Evolutionary conservation across 2,888 invertebrate genomes (phyloP), one percentile per base, ranked within the genome.

Genomic region (Orthosia gothica): DNA sequence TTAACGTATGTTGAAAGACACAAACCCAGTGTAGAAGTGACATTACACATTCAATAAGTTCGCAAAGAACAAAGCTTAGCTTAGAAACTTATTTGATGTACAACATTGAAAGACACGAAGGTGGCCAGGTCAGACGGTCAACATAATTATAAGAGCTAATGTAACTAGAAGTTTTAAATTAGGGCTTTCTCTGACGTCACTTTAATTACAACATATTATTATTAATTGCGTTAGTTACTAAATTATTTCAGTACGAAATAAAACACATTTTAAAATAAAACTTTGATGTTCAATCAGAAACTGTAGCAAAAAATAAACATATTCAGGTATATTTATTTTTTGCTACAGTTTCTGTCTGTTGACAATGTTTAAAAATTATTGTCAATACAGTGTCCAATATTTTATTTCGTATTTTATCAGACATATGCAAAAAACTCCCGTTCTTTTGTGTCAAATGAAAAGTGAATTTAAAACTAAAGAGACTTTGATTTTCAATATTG

Each of bases 191-290:
- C n/a, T 20, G 20, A 45, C 7, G 52, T 16, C 26, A 61, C 18
- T 76, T 87, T 75, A 59, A 92, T 75, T 13, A 70, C 81, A 81
- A 75, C 86, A 62, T 76, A 83, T 26, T 26, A 26, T 26, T 2
- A 26, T 26, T 26, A 26, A 26, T 58, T 45, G 9, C n/a, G n/a
- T n/a, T 62, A 23, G n/a, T 47, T 26, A 62, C 26, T 23, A 47
- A 15, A 32, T 54, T 55, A 52, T 57, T 58, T 45, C 1, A 58
- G 2, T 4, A 50, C 26, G 57, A 20, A 76, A 23, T 32, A 45
- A n/a, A n/a, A 5, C 1, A 11, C 15, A 1, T 26, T 23, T 58
- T 20, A 18, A 50, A 67, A 32, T 11, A 7, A 45, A 26, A 26
- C 1, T 16, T 12, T 4, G 18, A 40, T 49, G 11, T n/a, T 7